Evolutionary conservation across 2,113 vertebrate genomes (phyloP), one percentile per base, ranked within the genome.

Genomic region (Pangasianodon gigas): DNA sequence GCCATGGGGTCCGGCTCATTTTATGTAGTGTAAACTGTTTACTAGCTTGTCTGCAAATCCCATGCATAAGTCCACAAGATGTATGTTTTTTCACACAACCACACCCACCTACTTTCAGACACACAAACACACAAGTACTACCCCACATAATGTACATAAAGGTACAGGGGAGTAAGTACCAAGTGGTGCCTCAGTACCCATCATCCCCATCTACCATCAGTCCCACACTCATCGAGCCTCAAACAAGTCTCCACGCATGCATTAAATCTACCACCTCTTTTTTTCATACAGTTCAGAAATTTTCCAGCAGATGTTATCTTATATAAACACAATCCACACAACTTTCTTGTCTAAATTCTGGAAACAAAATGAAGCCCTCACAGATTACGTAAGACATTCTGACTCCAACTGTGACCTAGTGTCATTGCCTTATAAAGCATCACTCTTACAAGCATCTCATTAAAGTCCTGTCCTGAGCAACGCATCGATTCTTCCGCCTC

Each of bases 361-460:
- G 32, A 82, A 87, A 87, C 26, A 16, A 74, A 88, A 85, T 21
- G 37, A 86, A 88, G 37, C 54, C 32, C 65, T 24, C 48, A 21
- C 46, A 75, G 75, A 69, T 91, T 90, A 91, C 62, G 18, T 88
- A 88, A 90, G 84, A 58, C 82, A 13, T 84, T 90, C 82, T 85
- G 71, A 86, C 60, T 75, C 32, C 82, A 86, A 74, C 79, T 44
- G 62, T 85, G 75, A 82, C 88, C 85, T 81, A 41, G 56, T 91
- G 74, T 60, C 62, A 81, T 77, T 85, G 48, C 90, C 87, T 85
- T 90, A 81, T 91, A 91, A 91, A 92, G 90, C 83, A 77, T 58
- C 24, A 56, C 67, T 80, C 80, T 65, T 85, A 71, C 26, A 58
- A 62, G 19, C 52, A 74, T 85, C 32, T 52, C 69, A 86, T 86